Percentiles rank a stretch among this genome's conserved stretches.
These are phyloP conservation scores for Pseudanteris insignis DNA, from an alignment of 2,888 invertebrate genomes.

Conservation along the genomic window DNA sequence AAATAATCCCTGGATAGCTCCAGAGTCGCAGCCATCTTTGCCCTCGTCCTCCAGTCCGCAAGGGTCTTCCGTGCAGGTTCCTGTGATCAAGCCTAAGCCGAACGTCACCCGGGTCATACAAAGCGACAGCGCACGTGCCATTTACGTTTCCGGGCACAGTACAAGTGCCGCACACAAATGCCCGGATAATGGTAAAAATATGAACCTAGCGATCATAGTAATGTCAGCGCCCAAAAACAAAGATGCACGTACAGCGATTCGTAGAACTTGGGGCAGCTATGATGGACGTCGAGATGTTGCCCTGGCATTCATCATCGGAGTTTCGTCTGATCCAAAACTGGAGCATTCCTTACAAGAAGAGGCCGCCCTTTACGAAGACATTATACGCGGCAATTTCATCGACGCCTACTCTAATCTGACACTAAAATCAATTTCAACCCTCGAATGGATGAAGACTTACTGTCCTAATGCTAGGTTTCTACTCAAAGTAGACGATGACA, in stretches of 20 bases:
- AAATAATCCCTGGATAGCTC: conserved; percentile 37
- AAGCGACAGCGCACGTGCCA: conserved; percentile 56
- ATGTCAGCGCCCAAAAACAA: conserved; percentile 76
- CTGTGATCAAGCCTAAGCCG: conserved; percentile 7
- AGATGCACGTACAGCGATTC: conserved; percentile 74
- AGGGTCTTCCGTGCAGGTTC: conserved; percentile 29
- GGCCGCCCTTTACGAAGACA: conserved; percentile 71
- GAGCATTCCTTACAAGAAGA: conserved; percentile 67
- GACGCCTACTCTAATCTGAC: conserved; percentile 86
- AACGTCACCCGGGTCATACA: conserved; percentile 67
- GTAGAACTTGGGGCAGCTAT: conserved; percentile 82
- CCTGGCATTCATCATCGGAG: conserved; percentile 76
- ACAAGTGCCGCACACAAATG: conserved; percentile 55
- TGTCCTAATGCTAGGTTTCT: conserved; percentile 76
- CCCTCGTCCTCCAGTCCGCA: conserved; percentile 42
- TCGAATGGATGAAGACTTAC: conserved; percentile 79
- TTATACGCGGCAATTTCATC: conserved; percentile 80
- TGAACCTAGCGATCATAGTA: conserved; percentile 69
- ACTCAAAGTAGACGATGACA: conserved; percentile 82
- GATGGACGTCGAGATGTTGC: conserved; percentile 70
- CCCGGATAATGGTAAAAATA: conserved; percentile 62
- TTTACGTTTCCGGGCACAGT: conserved; percentile 59
- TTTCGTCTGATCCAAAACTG: conserved; percentile 64
- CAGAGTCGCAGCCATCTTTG: conserved; percentile 33
- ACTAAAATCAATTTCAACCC: conserved; percentile 83